Evolutionary conservation across 2,888 invertebrate genomes (phyloP).

Genomic region (Conchocele bisecta): DNA sequence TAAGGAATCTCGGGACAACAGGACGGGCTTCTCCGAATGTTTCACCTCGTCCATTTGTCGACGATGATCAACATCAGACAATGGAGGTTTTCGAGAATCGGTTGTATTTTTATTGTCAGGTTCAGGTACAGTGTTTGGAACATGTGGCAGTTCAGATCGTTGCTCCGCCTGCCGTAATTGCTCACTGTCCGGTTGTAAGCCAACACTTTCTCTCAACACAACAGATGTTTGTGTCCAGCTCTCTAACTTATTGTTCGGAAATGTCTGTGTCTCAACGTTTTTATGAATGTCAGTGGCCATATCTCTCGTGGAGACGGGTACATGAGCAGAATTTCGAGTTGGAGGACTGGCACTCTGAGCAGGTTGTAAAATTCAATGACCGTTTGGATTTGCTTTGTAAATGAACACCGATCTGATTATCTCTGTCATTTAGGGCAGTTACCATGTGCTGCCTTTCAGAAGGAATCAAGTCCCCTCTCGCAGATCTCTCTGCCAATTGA

Average conservation of each 20-base stretch:
- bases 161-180: background rate
- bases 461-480: background rate
- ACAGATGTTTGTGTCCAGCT: constrained; percentile 57
- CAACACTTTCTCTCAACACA: constrained; percentile 34
- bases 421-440: background rate
- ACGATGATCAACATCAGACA: background rate
- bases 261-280: constrained; percentile 32
- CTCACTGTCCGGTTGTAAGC: constrained; percentile 15
- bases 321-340: constrained; percentile 2
- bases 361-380: constrained; percentile 23
- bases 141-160: background rate
- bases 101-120: background rate
- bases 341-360: constrained; percentile 38
- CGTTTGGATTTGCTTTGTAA: constrained; percentile 3
- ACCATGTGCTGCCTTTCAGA: no score
- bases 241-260: constrained; percentile 21
- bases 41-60: background rate
- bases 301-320: background rate
- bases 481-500: background rate
- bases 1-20: constrained; percentile 64
- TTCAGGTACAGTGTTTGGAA: background rate
- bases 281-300: constrained; percentile 3
- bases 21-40: constrained; percentile 45
- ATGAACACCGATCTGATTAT: background rate
- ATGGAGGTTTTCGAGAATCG: no score